Conservation (phyloP, 2,888 invertebrate species). For the Andrena camellia region DNA sequence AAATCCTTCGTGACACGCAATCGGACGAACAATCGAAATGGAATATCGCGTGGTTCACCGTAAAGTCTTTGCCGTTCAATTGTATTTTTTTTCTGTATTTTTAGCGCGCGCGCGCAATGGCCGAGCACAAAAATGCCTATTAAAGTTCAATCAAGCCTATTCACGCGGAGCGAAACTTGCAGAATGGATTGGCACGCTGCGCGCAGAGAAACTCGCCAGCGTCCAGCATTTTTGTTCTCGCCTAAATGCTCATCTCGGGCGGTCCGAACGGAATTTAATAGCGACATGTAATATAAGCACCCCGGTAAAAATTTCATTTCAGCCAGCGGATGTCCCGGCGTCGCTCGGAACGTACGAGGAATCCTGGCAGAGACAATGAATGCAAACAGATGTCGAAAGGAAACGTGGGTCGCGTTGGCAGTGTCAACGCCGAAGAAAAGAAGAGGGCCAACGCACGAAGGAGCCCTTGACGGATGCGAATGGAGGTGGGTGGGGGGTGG, state of each 20-base stretch:
- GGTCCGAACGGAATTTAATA: constrained; percentile 42
- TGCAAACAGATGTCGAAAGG: constrained; percentile 57
- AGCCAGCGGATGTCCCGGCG: not conserved
- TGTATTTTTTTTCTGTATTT: not conserved
- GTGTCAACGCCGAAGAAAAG: constrained; percentile 2
- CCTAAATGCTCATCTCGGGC: not conserved
- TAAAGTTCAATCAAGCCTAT: constrained; percentile 53
- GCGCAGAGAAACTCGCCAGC: not conserved
- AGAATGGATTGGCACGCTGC: constrained; percentile 3
- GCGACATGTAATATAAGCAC: not conserved
- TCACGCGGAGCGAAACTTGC: constrained; percentile 17
- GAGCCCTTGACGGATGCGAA: constrained; percentile 12
- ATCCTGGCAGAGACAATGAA: constrained; percentile 50
- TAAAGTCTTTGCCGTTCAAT: not conserved
- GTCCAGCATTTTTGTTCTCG: not conserved
- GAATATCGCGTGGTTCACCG: not conserved
- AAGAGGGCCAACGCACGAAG: not conserved
- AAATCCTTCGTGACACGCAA: not conserved
- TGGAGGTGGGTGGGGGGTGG: not conserved
- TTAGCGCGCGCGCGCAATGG: not conserved
- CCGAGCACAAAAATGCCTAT: constrained; percentile 18
- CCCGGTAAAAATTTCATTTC: constrained; percentile 44
- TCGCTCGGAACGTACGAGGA: constrained; percentile 18
- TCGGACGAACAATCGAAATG: constrained; percentile 7
- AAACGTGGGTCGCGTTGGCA: constrained; percentile 37